A percentile compares a stretch with the other conserved stretches of the same genome.
phyloP scores from a whole-genome alignment of 2,888 invertebrate genomes.

The Chymomyza amoena region DNA sequence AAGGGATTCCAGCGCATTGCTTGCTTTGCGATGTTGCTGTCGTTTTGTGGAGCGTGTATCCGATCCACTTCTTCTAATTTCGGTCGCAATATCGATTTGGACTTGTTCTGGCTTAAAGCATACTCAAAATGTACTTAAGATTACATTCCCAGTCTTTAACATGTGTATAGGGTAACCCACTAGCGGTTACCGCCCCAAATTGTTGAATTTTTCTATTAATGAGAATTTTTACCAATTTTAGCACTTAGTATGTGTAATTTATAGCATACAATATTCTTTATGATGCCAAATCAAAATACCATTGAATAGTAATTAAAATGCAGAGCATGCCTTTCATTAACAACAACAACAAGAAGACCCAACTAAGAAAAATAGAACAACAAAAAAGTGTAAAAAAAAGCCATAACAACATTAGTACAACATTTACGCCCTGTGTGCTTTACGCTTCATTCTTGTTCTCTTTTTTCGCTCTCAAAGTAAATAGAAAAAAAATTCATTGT shows the following conservation, averaged over 20 bases:
- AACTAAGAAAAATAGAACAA: constrained; percentile 5
- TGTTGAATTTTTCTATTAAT: constrained; percentile 17
- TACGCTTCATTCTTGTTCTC: not conserved
- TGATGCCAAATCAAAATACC: constrained; percentile 50
- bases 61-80: no score
- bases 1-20: no score
- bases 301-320: constrained; percentile 64
- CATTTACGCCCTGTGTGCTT: not conserved
- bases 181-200: not conserved
- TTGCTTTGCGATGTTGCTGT: no score
- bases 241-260: constrained; percentile 36
- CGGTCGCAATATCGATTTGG: no score
- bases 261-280: not conserved
- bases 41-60: no score
- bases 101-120: no score
- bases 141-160: no score
- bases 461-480: not conserved
- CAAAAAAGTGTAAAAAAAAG: constrained; percentile 33
- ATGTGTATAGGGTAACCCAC: not conserved
- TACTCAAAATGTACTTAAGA: no score
- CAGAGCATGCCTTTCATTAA: constrained; percentile 52
- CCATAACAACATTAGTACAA: constrained; percentile 20
- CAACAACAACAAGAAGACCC: constrained; percentile 12
- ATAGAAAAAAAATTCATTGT: constrained; percentile 34
- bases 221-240: constrained; percentile 36